A percentile compares a stretch with the other conserved stretches of the same genome.
phyloP scores from a whole-genome alignment of 2,113 vertebrate genomes.

The Reinhardtius hippoglossoides region DNA sequence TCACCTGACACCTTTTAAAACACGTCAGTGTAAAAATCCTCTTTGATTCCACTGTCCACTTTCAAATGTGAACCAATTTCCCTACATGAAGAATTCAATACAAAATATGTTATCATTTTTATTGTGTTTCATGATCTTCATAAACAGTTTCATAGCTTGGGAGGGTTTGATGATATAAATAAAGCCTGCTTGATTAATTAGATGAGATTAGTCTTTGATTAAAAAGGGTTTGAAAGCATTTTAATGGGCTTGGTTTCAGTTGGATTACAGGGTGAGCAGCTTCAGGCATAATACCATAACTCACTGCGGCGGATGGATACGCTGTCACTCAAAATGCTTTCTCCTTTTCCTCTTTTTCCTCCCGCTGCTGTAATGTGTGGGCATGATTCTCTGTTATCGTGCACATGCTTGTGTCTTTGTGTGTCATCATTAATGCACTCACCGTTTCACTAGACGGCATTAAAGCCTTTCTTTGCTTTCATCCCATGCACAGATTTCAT shows the following conservation, averaged over 20 bases:
- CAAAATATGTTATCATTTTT: conserved; percentile 1
- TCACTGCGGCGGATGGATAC: conserved; percentile 48
- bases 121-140: conserved; percentile 48
- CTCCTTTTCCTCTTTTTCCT: conserved; percentile 14
- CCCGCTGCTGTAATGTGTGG: conserved; percentile 11
- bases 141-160: conserved; percentile 37
- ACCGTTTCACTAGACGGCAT: conserved; percentile 13
- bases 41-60: conserved; percentile 36
- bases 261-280: conserved; percentile 66
- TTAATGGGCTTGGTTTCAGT: conserved; percentile 70
- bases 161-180: conserved; percentile 40
- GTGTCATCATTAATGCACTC: conserved; percentile 19
- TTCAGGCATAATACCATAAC: conserved; percentile 52
- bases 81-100: conserved; percentile 35
- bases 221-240: conserved; percentile 68
- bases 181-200: conserved; percentile 64
- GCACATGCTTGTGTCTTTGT: conserved; percentile 3
- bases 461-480: conserved; percentile 30
- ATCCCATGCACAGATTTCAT: conserved; percentile 36
- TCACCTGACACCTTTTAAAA: conserved; percentile 31
- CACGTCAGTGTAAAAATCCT: not conserved
- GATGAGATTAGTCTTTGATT: conserved; percentile 75
- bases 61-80: conserved; percentile 41
- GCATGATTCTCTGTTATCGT: conserved; percentile 15
- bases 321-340: conserved; percentile 51